These are phyloP conservation scores for Gymnarchus niloticus DNA, from an alignment of 2,113 vertebrate genomes.

Conservation along the genomic window DNA sequence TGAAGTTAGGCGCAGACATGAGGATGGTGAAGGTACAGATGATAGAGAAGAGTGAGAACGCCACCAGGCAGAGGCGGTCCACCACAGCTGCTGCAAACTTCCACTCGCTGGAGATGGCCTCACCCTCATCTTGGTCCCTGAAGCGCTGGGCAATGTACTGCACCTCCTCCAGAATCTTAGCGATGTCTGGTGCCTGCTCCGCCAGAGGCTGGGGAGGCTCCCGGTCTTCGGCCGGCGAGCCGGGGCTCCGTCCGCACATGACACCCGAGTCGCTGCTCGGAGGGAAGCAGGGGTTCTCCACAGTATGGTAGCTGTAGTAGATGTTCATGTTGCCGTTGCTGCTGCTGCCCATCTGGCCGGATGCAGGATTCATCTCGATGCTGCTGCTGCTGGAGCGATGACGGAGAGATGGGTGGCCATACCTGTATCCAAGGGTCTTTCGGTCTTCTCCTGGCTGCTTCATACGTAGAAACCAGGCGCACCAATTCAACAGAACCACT, in stretches of 20 bases:
- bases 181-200: constrained; percentile 64
- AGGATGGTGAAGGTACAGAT: constrained; percentile 84
- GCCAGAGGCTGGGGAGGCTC: constrained; percentile 56
- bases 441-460: constrained; percentile 75
- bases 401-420: constrained; percentile 55
- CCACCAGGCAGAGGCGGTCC: constrained; percentile 81
- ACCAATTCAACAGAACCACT: constrained; percentile 78
- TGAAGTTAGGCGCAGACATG: constrained; percentile 84
- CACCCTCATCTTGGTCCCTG: constrained; percentile 72
- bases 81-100: constrained; percentile 85
- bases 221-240: constrained; percentile 50
- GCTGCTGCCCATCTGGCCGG: constrained; percentile 51
- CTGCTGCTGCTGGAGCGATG: constrained; percentile 61
- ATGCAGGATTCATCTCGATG: constrained; percentile 64
- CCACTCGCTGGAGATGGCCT: constrained; percentile 81
- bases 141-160: constrained; percentile 77
- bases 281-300: constrained; percentile 66
- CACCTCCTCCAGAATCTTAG: constrained; percentile 75
- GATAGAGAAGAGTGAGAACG: constrained; percentile 83
- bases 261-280: constrained; percentile 60
- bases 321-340: constrained; percentile 70
- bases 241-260: constrained; percentile 46
- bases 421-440: constrained; percentile 61
- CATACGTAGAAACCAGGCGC: constrained; percentile 86
- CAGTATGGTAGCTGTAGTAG: constrained; percentile 64